These are phyloP conservation scores for Lutraria rhynchaena DNA, from an alignment of 1,140 invertebrate genomes.

Conservation along the genomic window DNA sequence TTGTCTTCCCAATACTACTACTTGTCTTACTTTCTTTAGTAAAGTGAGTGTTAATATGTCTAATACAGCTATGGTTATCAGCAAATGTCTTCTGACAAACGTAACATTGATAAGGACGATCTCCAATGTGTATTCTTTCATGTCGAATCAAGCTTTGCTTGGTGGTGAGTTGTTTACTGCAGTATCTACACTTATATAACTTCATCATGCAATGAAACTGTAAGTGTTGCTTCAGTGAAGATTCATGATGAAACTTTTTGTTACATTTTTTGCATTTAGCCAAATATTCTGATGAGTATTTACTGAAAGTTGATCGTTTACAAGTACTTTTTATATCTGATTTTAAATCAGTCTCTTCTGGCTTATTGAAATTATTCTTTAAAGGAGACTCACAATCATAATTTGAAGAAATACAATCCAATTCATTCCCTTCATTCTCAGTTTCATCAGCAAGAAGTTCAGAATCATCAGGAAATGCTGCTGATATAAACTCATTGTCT, in stretches of 20 bases:
- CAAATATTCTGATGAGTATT: slow-evolving; percentile 29
- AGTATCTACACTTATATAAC: slow-evolving; percentile 54
- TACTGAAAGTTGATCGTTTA: slow-evolving; percentile 9
- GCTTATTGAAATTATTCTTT: neutral
- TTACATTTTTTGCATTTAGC: slow-evolving; percentile 53
- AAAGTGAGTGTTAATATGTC: slow-evolving; percentile 54
- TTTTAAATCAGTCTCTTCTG: neutral
- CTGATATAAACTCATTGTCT: slow-evolving; percentile 54
- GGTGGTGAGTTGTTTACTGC: slow-evolving; percentile 50
- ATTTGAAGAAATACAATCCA: neutral
- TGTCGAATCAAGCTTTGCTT: slow-evolving; percentile 54
- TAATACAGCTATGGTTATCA: slow-evolving; percentile 43
- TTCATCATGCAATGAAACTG: slow-evolving; percentile 58
- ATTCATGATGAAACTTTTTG: slow-evolving; percentile 46
- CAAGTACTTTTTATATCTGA: neutral
- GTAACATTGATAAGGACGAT: slow-evolving; percentile 53
- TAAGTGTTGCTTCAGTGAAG: slow-evolving; percentile 35
- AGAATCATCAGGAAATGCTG: slow-evolving; percentile 44
- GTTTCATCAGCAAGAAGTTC: slow-evolving; percentile 41
- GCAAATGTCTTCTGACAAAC: slow-evolving; percentile 57
- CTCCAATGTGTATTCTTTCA: slow-evolving; percentile 56
- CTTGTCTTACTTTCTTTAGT: slow-evolving; percentile 26
- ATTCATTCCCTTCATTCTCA: slow-evolving; percentile 10
- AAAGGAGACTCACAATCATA: neutral
- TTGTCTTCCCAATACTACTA: neutral